A percentile compares a stretch with the other conserved stretches of the same genome.
Evolutionary conservation across 1,140 invertebrate genomes (phyloP).

Genomic region (Trichonephila clavata): DNA sequence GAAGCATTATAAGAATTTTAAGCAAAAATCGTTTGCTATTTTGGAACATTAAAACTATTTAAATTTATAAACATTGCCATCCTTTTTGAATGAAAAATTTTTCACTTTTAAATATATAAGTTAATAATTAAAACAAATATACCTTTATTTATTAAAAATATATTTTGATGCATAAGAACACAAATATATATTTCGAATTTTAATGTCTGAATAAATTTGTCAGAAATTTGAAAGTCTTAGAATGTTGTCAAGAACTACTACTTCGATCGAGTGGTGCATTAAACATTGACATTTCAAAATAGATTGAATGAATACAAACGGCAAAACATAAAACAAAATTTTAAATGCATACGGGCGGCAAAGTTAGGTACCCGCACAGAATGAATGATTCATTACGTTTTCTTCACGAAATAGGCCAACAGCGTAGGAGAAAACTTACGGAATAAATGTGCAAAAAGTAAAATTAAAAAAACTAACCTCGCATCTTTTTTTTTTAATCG

Average conservation of each 20-base stretch:
- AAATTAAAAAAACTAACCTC: constrained; percentile 5
- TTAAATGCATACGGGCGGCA: neutral
- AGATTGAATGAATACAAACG: neutral
- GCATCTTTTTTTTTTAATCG: neutral
- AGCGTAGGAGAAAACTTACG: neutral
- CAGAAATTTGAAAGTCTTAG: neutral
- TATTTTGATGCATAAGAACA: too few relatives aligned
- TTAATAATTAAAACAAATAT: too few relatives aligned
- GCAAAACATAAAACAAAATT: neutral
- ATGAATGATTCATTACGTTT: constrained; percentile 7
- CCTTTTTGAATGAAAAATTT: too few relatives aligned
- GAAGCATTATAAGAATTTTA: too few relatives aligned
- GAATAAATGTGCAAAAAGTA: neutral
- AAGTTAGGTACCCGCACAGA: neutral
- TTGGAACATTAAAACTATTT: too few relatives aligned
- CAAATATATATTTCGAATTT: neutral
- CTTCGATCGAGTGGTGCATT: neutral
- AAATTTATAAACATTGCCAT: too few relatives aligned
- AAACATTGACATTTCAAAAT: neutral
- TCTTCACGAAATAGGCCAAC: constrained; percentile 31
- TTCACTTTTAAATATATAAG: too few relatives aligned
- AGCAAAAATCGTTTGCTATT: too few relatives aligned
- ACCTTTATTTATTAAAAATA: too few relatives aligned
- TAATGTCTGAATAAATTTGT: neutral
- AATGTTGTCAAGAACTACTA: too few relatives aligned